phyloP scores from a whole-genome alignment of 2,888 invertebrate species.

The Coenonympha arcania region DNA sequence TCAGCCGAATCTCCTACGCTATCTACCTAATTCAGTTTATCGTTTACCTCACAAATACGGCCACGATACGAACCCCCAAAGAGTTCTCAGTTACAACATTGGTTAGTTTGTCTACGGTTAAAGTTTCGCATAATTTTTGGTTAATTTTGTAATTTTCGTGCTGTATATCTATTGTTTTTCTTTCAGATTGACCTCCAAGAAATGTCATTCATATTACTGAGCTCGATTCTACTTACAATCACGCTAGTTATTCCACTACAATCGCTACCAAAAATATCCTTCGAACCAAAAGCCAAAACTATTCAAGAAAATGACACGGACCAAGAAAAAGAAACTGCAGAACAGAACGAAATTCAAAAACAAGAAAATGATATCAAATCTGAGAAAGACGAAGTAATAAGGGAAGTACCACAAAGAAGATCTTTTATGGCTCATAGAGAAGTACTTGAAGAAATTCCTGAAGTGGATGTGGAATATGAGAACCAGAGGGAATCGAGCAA shows the following conservation, averaged over 20 bases:
- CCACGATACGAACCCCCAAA: conserved; percentile 73
- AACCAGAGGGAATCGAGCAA: conserved; percentile 52
- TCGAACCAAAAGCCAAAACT: conserved; percentile 31
- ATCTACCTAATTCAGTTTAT: conserved; percentile 79
- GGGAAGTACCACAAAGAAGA: conserved; percentile 40
- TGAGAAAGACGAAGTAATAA: conserved; percentile 35
- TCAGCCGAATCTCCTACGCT: conserved; percentile 79
- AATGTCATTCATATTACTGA: conserved; percentile 63
- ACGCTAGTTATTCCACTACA: conserved; percentile 80
- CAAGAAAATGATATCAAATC: conserved; percentile 31
- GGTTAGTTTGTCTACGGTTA: conserved; percentile 54
- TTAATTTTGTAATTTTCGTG: too few species aligned
- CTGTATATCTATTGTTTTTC: conserved; percentile 1
- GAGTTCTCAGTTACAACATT: conserved; percentile 74
- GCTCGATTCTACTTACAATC: conserved; percentile 73
- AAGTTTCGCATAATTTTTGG: neutral
- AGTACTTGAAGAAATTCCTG: conserved; percentile 64
- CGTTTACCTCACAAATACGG: conserved; percentile 78
- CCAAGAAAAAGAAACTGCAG: conserved; percentile 26
- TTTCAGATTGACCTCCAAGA: conserved; percentile 56
- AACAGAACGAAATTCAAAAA: conserved; percentile 19
- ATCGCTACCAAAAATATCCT: conserved; percentile 49
- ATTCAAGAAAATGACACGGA: conserved; percentile 25
- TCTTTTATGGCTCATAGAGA: conserved; percentile 61
- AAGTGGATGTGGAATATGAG: conserved; percentile 62